Conservation (phyloP, 2,113 vertebrate genomes). For the Rhodinocichla rosea region DNA sequence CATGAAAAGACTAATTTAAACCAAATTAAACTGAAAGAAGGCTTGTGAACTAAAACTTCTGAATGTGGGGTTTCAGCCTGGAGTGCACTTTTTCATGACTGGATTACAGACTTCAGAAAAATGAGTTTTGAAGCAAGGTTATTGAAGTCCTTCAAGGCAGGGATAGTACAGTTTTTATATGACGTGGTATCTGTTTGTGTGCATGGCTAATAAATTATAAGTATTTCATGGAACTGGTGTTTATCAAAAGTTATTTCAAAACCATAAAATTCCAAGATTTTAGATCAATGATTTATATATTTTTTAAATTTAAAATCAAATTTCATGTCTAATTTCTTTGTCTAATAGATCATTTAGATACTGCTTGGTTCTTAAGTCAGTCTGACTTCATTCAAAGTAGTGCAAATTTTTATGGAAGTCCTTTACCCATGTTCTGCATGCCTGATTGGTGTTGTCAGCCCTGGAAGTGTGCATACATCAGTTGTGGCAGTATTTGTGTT, state of each 20-base stretch:
- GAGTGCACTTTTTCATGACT: background rate
- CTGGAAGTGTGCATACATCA: background rate
- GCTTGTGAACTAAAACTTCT: background rate
- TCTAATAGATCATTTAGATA: background rate
- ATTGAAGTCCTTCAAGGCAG: background rate
- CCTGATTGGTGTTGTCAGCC: background rate
- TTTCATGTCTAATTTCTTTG: background rate
- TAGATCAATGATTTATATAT: background rate
- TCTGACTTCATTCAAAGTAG: background rate
- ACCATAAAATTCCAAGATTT: background rate
- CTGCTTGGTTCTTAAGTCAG: background rate
- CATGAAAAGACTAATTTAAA: constrained; percentile 23
- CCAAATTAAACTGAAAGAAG: background rate
- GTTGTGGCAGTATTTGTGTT: background rate
- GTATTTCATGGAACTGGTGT: background rate
- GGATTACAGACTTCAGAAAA: background rate
- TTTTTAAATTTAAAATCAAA: background rate
- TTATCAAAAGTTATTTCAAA: background rate
- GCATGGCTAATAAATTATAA: background rate
- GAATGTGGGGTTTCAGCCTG: background rate
- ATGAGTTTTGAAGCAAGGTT: background rate
- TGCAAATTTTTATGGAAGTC: background rate
- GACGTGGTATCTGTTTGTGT: background rate
- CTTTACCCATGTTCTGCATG: background rate
- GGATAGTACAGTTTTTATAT: background rate